Evolutionary conservation across 2,797 vertebrate genomes (phyloP).

Genomic region (Platalea minor): DNA sequence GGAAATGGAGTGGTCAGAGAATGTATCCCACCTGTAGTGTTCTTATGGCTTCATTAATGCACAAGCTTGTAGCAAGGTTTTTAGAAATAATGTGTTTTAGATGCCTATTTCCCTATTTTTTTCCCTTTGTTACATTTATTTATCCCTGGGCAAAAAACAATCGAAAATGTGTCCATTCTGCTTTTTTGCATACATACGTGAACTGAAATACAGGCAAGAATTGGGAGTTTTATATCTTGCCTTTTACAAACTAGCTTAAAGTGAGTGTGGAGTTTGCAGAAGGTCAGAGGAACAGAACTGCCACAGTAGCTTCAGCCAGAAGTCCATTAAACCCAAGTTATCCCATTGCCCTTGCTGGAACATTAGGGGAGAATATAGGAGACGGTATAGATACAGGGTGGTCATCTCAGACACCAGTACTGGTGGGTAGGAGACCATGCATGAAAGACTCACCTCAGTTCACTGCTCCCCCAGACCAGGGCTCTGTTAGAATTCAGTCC

Average conservation of each 20-base stretch:
- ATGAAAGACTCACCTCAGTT: neutral
- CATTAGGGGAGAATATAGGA: neutral
- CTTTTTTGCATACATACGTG: neutral
- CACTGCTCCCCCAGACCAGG: neutral
- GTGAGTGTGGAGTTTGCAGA: neutral
- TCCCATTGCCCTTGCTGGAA: neutral
- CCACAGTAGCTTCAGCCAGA: neutral
- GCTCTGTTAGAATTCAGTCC: neutral
- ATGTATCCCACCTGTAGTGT: neutral
- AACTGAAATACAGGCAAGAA: neutral
- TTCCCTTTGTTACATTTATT: neutral
- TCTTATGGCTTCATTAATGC: neutral
- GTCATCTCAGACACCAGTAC: neutral
- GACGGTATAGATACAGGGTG: no score
- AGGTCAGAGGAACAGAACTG: neutral
- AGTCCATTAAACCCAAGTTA: neutral
- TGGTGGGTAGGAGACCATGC: neutral
- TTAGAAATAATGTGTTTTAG: neutral
- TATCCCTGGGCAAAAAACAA: neutral
- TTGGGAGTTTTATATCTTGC: neutral
- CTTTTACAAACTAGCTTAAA: neutral
- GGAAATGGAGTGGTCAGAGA: neutral
- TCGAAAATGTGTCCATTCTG: neutral
- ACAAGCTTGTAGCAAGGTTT: neutral
- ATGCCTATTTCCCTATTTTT: neutral